phyloP scores from a whole-genome alignment of 2,888 invertebrate species.

The Philereme transversata region DNA sequence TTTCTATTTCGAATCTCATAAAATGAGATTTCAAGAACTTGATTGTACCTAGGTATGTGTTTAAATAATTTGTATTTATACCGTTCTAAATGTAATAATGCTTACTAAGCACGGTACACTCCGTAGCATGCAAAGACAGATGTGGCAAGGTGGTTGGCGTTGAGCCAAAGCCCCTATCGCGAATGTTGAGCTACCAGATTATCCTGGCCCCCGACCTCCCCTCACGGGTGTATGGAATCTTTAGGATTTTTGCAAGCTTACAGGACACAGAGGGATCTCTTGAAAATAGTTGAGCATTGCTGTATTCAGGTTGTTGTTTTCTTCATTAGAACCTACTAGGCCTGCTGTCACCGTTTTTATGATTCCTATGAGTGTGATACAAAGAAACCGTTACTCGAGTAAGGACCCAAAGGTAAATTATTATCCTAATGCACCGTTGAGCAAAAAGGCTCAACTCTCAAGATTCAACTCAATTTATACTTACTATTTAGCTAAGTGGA shows the following conservation, averaged over 20 bases:
- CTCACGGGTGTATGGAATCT: conserved; percentile 38
- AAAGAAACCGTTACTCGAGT: not conserved
- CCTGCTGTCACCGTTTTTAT: conserved; percentile 40
- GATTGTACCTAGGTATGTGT: too few species aligned
- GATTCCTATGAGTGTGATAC: conserved; percentile 13
- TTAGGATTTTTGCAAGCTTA: conserved; percentile 39
- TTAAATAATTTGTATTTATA: too few species aligned
- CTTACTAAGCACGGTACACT: conserved; percentile 37
- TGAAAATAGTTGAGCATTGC: conserved; percentile 47
- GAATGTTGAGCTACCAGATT: conserved; percentile 60
- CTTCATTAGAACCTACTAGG: conserved; percentile 57
- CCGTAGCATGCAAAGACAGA: conserved; percentile 51
- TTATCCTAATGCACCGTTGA: too few species aligned
- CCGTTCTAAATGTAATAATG: too few species aligned
- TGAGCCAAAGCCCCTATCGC: conserved; percentile 60
- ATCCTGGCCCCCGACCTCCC: conserved; percentile 48
- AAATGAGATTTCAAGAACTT: too few species aligned
- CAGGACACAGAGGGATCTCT: conserved; percentile 46
- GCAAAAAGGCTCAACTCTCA: too few species aligned
- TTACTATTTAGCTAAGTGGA: too few species aligned
- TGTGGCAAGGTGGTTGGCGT: conserved; percentile 60
- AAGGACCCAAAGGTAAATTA: too few species aligned
- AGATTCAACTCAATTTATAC: too few species aligned
- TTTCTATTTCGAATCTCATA: too few species aligned
- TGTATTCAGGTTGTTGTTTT: conserved; percentile 62